Evolutionary conservation across 2,113 vertebrate genomes (phyloP).

Genomic region (Crocuta crocuta): DNA sequence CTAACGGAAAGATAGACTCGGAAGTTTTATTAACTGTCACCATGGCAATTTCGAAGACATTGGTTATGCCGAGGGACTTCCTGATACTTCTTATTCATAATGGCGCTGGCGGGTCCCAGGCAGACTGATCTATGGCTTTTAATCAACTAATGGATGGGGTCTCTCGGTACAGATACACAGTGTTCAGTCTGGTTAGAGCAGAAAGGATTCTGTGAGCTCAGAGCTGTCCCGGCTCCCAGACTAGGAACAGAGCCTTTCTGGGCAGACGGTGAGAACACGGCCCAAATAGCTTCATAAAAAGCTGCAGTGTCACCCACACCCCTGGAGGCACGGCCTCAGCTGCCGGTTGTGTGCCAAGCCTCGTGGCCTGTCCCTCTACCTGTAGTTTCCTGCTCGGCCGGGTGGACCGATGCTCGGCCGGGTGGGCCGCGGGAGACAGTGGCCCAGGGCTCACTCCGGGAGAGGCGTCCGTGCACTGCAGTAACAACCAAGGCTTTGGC

Average conservation of each 20-base stretch:
- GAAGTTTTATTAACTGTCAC: constrained; percentile 86
- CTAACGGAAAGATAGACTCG: constrained; percentile 67
- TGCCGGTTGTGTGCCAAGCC: not conserved
- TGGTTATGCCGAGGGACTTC: constrained; percentile 76
- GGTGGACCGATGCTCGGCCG: too few relatives aligned
- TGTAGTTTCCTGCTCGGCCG: not conserved
- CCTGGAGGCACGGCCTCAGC: not conserved
- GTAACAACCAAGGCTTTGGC: not conserved
- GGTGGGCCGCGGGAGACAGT: too few relatives aligned
- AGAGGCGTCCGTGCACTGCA: not conserved
- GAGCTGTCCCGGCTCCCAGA: constrained; percentile 53
- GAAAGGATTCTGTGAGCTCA: constrained; percentile 70
- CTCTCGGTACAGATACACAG: constrained; percentile 67
- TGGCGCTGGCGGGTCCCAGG: constrained; percentile 80
- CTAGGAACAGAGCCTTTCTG: constrained; percentile 50
- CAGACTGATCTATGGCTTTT: constrained; percentile 86
- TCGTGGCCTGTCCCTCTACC: not conserved
- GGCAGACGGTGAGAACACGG: constrained; percentile 20
- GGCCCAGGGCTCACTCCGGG: accelerated
- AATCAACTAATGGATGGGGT: constrained; percentile 86
- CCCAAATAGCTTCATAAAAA: not conserved
- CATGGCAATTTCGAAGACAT: constrained; percentile 82
- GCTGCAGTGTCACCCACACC: not conserved
- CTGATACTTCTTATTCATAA: constrained; percentile 84
- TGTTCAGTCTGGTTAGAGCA: constrained; percentile 76